Evolutionary conservation across 2,113 vertebrate genomes (phyloP), one percentile per base, ranked within the genome.

Genomic region (Gnathonemus echidnorhynchus): DNA sequence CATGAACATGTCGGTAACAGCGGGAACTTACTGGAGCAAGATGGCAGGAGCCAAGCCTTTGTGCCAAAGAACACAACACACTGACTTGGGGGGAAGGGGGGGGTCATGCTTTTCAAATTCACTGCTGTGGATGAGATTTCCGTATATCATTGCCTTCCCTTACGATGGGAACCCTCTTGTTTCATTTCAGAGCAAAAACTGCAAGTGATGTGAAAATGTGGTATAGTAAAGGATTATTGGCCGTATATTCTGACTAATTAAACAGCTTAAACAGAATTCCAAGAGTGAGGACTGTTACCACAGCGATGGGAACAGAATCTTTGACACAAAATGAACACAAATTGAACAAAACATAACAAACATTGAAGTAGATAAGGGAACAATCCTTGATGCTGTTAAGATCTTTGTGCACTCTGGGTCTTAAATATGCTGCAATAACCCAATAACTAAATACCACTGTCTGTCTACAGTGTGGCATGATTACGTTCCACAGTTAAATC

Each of bases 11-110:
- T 49, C 53, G 56, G 56, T 46, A 21, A 86, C 48, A 80, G 74
- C 45, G 31, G 45, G 39, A 45, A n/a, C 35, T 87, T 35, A 39
- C 50, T 90, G 89, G 39, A 31, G 35, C 39, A 70, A 50, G 89
- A 42, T 90, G 84, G 17, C 83, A 85, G 52, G 19, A 13, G 6
- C 49, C 80, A 48, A 19, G 35, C 24, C 31, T n/a, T 24, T 49
- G 53, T 70, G 56, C 56, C 89, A 90, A 66, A 31, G 5, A 39
- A 39, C 48, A 89, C 45, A 77, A 86, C 42, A 89, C 11, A 70
- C 45, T 27, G 11, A 15, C 11, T 17, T 42, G 24, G 85, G 24
- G 49, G 42, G 39, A 7, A 48, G 27, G 13, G 15, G 21, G 86
- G 49, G 46, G 87, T n/a, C 62, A 27, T 15, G 13, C 46, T 49